These are phyloP conservation scores for Mesopsocus fuscifrons DNA, from an alignment of 2,888 invertebrate species.

Conservation along the genomic window DNA sequence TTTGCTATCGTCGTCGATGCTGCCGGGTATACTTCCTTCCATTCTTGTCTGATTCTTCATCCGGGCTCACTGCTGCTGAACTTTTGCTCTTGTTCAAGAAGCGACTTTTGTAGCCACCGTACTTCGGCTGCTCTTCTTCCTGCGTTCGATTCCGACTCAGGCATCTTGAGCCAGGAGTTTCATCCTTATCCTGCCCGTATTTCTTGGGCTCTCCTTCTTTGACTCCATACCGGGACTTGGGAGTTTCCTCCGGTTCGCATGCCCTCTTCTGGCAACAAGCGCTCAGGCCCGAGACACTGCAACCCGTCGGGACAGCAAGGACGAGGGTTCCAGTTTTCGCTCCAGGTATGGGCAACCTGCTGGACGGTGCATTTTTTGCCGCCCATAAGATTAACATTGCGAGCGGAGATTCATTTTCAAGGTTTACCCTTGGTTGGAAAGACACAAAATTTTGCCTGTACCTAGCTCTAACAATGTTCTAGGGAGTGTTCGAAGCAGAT, in stretches of 20 bases:
- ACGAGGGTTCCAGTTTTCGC: conserved; percentile 25
- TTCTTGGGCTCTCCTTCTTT: conserved; percentile 19
- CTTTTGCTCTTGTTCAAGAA: conserved; percentile 73
- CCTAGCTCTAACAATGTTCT: too few species aligned
- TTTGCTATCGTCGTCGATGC: conserved; percentile 39
- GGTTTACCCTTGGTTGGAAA: too few species aligned
- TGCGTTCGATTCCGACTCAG: conserved; percentile 9
- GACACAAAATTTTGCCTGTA: too few species aligned
- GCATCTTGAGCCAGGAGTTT: not conserved
- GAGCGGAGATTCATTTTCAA: too few species aligned
- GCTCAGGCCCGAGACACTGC: conserved; percentile 51
- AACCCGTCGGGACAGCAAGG: conserved; percentile 28
- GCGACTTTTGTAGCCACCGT: conserved; percentile 22
- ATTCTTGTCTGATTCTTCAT: conserved; percentile 40
- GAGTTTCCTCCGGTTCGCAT: conserved; percentile 35
- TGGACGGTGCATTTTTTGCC: too few species aligned
- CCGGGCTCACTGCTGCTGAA: conserved; percentile 36
- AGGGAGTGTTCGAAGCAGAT: too few species aligned
- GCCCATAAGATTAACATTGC: too few species aligned
- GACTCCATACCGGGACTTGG: conserved; percentile 29
- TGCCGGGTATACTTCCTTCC: conserved; percentile 19
- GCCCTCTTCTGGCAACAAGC: conserved; percentile 56
- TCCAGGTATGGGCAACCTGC: conserved; percentile 18
- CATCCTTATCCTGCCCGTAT: conserved; percentile 10
- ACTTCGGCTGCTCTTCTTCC: conserved; percentile 10